These are phyloP conservation scores for Myripristis murdjan DNA, from an alignment of 2,797 vertebrate species.

Conservation along the genomic window DNA sequence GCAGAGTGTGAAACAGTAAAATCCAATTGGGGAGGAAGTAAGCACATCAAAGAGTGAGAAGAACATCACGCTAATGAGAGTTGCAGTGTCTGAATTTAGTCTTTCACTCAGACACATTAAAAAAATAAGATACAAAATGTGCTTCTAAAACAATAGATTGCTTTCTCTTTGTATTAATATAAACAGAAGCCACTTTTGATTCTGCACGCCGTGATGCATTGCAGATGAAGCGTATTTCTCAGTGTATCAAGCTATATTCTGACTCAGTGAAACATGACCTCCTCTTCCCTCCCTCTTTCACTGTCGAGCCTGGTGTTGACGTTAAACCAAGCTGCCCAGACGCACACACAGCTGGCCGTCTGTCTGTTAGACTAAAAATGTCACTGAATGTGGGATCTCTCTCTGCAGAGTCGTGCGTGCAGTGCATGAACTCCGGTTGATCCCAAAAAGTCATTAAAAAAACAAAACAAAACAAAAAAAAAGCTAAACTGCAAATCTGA, in stretches of 20 bases:
- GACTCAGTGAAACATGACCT: constrained; percentile 68
- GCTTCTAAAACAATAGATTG: constrained; percentile 35
- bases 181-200: constrained; percentile 55
- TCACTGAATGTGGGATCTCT: constrained; percentile 57
- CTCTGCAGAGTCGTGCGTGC: constrained; percentile 54
- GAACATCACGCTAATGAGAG: constrained; percentile 48
- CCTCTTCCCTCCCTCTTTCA: constrained; percentile 37
- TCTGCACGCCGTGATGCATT: constrained; percentile 42
- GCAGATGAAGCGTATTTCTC: constrained; percentile 40
- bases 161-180: constrained; percentile 59
- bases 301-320: constrained; percentile 27
- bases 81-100: constrained; percentile 14
- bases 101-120: constrained; percentile 40
- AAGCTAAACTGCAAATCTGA: constrained; percentile 64
- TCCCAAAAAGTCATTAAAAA: constrained; percentile 52
- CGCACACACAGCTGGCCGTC: constrained; percentile 54
- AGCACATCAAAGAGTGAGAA: constrained; percentile 13
- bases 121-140: constrained; percentile 5
- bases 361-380: constrained; percentile 58
- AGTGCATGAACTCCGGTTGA: constrained; percentile 24
- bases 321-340: constrained; percentile 37
- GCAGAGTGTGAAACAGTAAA: constrained; percentile 62
- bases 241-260: constrained; percentile 52
- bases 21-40: constrained; percentile 28
- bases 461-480: constrained; percentile 25